Base-by-base conservation (phyloP, 1,140 invertebrate genomes). In the Ceratina calcarata region DNA sequence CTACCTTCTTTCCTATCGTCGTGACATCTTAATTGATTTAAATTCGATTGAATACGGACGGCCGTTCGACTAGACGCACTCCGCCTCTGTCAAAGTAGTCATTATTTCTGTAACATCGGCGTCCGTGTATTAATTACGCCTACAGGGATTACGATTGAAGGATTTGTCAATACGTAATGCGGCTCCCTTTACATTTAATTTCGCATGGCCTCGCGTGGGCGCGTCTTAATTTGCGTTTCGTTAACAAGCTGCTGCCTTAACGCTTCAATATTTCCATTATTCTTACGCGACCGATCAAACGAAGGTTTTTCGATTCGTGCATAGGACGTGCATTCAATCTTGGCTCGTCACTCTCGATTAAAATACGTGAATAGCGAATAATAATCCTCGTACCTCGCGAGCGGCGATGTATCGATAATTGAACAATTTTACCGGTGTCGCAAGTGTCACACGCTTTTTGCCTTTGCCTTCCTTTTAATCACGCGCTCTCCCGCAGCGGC, bases 181-280 rank as follows among this genome's bases (percentile, higher is more conserved):
- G 60, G 24, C 0, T 32, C 37, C 22, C 22, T 78, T 70, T 68
- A 71, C 61, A 45, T 78, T 45, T 71, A 37, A 37, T 78, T 55
- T 64, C 58, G 16, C 37, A 4, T 6, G 7, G 0, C 27, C 27
- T 4, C 27, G 0, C 37, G 57, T 20, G 32, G 18, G 15, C 16
- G 15, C 32, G 22, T 68, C 76, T 78, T 78, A 72, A 78, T 78
- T 78, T 78, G 69, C 16, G 16, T 78, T 64, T 78, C 76, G 72
- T 78, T 78, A 78, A 51, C 60, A 45, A 3, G 22, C 1, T 16
- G 20, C 12, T 49, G 51, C 20, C 76, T 78, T 78, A 55, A 78
- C 76, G 68, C 58, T 64, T 72, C 27, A 53, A 15, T 72, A 55
- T 71, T 71, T 78, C 64, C 68, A 72, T 78, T 78, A 72, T 78